Evolutionary conservation across 2,797 vertebrate species (phyloP).

Genomic region (Acanthiza pusilla): DNA sequence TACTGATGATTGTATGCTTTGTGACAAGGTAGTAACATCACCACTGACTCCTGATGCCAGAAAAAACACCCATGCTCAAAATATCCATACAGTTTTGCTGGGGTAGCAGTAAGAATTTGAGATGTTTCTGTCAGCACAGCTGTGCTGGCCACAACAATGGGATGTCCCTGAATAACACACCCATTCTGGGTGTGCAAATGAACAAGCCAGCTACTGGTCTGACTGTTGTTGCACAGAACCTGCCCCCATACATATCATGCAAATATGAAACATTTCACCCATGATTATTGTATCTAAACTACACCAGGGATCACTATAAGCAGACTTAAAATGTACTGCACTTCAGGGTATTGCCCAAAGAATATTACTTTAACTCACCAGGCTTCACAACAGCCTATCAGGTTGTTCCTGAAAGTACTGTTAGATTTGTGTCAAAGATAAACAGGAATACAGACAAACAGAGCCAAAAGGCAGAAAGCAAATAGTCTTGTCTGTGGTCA

Average conservation of each 20-base stretch:
- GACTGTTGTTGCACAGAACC: neutral
- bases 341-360: neutral
- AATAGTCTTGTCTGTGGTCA: neutral
- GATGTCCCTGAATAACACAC: neutral
- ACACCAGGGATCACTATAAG: neutral
- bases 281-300: neutral
- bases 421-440: neutral
- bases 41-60: neutral
- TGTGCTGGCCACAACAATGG: neutral
- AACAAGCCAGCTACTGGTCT: neutral
- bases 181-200: neutral
- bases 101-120: neutral
- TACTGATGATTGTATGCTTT: neutral
- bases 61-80: neutral
- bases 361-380: neutral
- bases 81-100: neutral
- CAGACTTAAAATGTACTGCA: neutral
- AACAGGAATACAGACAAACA: neutral
- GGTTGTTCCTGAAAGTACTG: neutral
- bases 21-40: neutral
- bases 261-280: neutral
- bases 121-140: neutral
- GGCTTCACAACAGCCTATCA: neutral
- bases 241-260: neutral
- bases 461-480: neutral